A percentile compares a stretch with the other conserved stretches of the same genome.
Evolutionary conservation across 2,113 vertebrate genomes (phyloP).

Genomic region (Dicentrarchus labrax): DNA sequence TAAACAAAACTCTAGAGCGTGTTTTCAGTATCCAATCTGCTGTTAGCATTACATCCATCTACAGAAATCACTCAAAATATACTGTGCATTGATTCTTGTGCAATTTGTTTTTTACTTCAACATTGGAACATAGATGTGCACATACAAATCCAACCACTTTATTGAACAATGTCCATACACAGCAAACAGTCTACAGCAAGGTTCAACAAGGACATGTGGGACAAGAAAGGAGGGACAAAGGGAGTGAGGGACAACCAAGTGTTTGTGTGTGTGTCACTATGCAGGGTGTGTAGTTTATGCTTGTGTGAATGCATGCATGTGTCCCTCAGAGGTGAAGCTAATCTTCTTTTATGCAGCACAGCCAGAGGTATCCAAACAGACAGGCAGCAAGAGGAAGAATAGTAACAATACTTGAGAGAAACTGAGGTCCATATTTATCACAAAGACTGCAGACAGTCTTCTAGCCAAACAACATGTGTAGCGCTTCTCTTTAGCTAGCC

Average conservation of each 20-base stretch:
- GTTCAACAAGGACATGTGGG: conserved; percentile 12
- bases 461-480: conserved; percentile 74
- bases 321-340: conserved; percentile 66
- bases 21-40: neutral
- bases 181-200: conserved; percentile 11
- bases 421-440: conserved; percentile 77
- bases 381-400: conserved; percentile 58
- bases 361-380: conserved; percentile 68
- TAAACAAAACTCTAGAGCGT: neutral
- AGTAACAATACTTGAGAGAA: conserved; percentile 69
- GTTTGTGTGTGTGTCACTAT: conserved; percentile 13
- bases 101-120: neutral
- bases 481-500: conserved; percentile 60
- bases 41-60: neutral
- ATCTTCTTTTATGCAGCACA: conserved; percentile 70
- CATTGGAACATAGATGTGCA: conserved; percentile 6
- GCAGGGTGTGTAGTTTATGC: conserved; percentile 12
- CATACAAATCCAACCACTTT: conserved; percentile 4
- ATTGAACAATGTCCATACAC: conserved; percentile 5
- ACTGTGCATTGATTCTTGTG: neutral
- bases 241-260: conserved; percentile 6
- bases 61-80: neutral
- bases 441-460: conserved; percentile 78
- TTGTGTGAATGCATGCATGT: conserved; percentile 37
- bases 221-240: conserved; percentile 23